Evolutionary conservation across 2,888 invertebrate species (phyloP).

Genomic region (Rhagium mordax): DNA sequence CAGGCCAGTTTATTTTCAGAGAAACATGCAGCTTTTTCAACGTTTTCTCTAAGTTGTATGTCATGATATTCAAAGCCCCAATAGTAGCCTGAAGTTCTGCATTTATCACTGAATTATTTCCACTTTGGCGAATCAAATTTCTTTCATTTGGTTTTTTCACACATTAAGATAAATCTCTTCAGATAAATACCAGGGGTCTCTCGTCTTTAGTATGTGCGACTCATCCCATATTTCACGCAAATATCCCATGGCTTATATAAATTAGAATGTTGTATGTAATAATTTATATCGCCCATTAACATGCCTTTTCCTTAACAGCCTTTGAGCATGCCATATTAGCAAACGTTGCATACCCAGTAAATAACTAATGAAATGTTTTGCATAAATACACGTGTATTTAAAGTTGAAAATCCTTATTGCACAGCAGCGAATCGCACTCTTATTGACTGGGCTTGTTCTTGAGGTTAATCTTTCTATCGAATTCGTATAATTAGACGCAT

Average conservation of each 20-base stretch:
- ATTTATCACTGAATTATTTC: too few species aligned
- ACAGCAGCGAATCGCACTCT: neutral
- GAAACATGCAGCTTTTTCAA: too few species aligned
- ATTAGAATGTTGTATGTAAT: neutral
- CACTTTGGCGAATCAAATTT: too few species aligned
- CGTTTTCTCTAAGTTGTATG: too few species aligned
- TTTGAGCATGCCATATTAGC: slow-evolving; percentile 2
- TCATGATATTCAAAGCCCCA: too few species aligned
- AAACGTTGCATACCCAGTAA: slow-evolving; percentile 2
- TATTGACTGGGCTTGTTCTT: neutral
- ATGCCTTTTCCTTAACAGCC: neutral
- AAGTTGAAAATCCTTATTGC: neutral
- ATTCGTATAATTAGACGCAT: neutral
- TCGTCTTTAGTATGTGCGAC: neutral
- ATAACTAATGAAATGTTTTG: neutral
- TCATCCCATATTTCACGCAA: neutral
- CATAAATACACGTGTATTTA: neutral
- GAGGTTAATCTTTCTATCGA: neutral
- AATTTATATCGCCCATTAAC: neutral
- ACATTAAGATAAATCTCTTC: neutral
- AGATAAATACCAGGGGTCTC: neutral
- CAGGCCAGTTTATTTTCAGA: too few species aligned
- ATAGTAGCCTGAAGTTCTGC: too few species aligned
- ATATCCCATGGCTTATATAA: neutral
- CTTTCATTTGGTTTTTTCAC: neutral